Base-by-base conservation (phyloP, 2,888 invertebrate species). In the Sesia bembeciformis region DNA sequence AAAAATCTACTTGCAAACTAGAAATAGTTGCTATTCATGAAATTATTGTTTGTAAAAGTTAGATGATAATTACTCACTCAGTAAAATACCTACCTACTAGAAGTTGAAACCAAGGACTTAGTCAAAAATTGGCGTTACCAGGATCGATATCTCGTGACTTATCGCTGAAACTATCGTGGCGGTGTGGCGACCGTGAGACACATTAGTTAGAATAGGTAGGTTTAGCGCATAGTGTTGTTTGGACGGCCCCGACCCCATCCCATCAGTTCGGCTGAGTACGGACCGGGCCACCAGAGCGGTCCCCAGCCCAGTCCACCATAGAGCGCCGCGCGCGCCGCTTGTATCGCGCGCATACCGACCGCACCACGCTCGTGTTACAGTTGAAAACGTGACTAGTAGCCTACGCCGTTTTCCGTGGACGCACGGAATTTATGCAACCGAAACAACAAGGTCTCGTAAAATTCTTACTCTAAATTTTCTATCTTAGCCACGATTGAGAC, bases 191-290 rank as follows among this genome's bases (percentile, higher is more conserved):
- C 60, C 58, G 58, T 58, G 61, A 67, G 65, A 61, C 62, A 58
- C 60, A 64, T 66, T 74, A 71, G 67, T 67, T 61, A 56, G 64
- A 68, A 67, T 78, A 76, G 70, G 74, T 72, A 74, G 72, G 58
- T 68, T 63, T 62, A 63, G 72, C 69, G 57, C 54, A 54, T 68
- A 69, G 64, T 58, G 61, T 57, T 76, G 77, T 78, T 80, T 78
- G 74, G 68, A 68, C 77, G 81, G 74, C 77, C 77, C 72, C 80
- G 82, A 81, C 82, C 84, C 80, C 79, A 81, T 81, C 81, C 76
- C 74, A 77, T 76, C 67, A 74, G 67, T 66, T 65, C 65, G 67
- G 61, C 64, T 62, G 58, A 52, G 56, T 53, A 49, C 39, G 40
- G 43, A 49, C 23, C 49, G 41, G 50, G 49, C 52, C 43, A 52